Conservation (phyloP, 2,113 vertebrate genomes). For the Alethe diademata region DNA sequence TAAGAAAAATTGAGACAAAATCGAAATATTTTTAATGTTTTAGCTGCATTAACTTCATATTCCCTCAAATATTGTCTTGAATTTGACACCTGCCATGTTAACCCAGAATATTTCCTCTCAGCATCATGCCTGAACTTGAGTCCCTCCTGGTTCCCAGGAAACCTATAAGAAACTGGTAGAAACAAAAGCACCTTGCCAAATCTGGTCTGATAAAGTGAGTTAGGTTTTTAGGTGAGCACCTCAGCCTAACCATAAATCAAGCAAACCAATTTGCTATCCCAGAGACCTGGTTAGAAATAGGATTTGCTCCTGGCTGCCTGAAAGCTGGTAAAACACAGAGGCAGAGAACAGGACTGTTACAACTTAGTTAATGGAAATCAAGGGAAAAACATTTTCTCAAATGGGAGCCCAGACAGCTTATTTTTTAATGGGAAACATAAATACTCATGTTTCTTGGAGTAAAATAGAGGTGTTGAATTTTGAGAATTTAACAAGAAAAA, state of each 20-base stretch:
- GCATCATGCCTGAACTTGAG: not conserved
- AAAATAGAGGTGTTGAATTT: slow-evolving; percentile 32
- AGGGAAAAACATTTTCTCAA: not conserved
- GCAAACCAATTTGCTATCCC: not conserved
- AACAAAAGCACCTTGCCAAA: not conserved
- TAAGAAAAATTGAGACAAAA: not conserved
- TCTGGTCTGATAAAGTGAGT: not conserved
- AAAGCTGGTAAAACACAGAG: not conserved
- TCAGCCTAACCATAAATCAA: not conserved
- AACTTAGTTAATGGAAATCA: not conserved
- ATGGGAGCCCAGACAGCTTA: not conserved
- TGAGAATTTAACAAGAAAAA: slow-evolving; percentile 37
- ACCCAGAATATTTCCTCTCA: not conserved
- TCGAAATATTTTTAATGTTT: not conserved
- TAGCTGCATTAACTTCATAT: not conserved
- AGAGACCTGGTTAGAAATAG: not conserved
- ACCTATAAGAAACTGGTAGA: not conserved
- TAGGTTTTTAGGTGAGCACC: not conserved
- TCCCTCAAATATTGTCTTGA: not conserved
- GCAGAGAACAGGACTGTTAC: not conserved
- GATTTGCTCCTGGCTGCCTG: not conserved
- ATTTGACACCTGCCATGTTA: not conserved
- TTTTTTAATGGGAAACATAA: slow-evolving; percentile 29
- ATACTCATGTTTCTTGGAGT: not conserved
- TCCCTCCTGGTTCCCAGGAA: not conserved